Conservation (phyloP, 92 coral and sea anemone species). For the Zoanthus sansibaricus region DNA sequence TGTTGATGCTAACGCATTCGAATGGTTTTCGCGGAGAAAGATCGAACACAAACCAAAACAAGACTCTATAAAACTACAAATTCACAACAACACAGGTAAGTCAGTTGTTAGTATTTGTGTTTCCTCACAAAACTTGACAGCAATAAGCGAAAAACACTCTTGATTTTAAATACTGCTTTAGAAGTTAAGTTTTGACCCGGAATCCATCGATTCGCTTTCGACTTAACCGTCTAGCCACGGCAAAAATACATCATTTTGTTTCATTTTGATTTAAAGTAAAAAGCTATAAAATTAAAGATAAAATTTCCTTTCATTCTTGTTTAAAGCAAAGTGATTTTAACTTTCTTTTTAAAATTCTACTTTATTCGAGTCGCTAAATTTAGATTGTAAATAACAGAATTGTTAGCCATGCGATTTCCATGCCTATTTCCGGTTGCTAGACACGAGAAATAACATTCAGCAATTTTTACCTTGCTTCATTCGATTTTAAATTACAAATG, state of each 20-base stretch:
- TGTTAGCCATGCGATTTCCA: background rate
- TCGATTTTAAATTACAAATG: background rate
- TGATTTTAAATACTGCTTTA: background rate
- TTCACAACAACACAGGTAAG: slow-evolving; percentile 45
- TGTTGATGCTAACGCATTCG: background rate
- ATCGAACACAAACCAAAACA: slow-evolving; percentile 38
- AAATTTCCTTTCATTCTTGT: background rate
- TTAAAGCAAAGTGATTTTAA: background rate
- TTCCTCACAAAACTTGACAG: background rate
- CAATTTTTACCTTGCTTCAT: background rate
- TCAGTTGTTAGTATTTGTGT: background rate
- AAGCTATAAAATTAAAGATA: background rate
- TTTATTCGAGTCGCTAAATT: slow-evolving; percentile 1
- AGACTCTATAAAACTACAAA: slow-evolving; percentile 28
- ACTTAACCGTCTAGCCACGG: background rate
- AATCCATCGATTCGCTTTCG: background rate
- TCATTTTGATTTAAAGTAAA: background rate
- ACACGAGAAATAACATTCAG: slow-evolving; percentile 12
- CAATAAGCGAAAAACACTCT: background rate
- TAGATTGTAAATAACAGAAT: background rate
- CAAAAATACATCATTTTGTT: background rate
- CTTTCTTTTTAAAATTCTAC: background rate
- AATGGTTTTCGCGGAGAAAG: slow-evolving; percentile 37
- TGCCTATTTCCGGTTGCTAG: slow-evolving; percentile 39
- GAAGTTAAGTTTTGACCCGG: background rate